Base-by-base conservation (phyloP, 1,140 invertebrate genomes). In the Asobara japonica region DNA sequence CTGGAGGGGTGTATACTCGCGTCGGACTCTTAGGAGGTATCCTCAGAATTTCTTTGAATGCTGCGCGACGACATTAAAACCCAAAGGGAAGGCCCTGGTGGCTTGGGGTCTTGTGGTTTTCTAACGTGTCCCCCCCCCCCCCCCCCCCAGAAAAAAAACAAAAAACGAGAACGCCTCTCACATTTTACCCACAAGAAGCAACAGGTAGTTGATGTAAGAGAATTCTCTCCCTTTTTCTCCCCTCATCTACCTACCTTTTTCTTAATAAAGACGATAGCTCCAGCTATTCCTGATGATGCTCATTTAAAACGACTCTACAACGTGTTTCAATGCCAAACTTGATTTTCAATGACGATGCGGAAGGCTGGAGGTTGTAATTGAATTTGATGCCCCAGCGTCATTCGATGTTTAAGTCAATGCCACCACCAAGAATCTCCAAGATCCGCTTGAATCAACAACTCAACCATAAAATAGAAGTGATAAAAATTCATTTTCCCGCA, bases 221-320 rank as follows among this genome's bases (percentile, higher is more conserved):
- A 62, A 62, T 30, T 62, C n/a, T 62, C 31, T 62, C 13, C 29
- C 27, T 66, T 31, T 72, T 69, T 72, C 62, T 36, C n/a, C 65
- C 68, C 72, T 70, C 56, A 18, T 16, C 62, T 70, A n/a, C n/a
- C n/a, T n/a, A n/a, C n/a, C 51, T 45, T 60, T 70, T 30, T 61
- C 60, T 74, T 51, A 51, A 51, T 56, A 56, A 56, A 56, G 51
- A 56, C 8, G 18, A 56, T 56, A 25, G 51, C 22, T 20, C 22
- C 3, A 56, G 51, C 51, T 56, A 56, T 27, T 56, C 51, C 22
- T 56, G 51, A 56, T 56, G 51, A 56, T 22, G 20, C 51, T 64
- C 61, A 64, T 29, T 29, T 64, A 18, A 36, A 64, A 16, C 13
- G 16, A 30, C 33, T 30, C 29, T 11, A n/a, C 61, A 64, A 10